Evolutionary conservation across 2,797 vertebrate genomes (phyloP).

Genomic region (Nannoperca obscura): DNA sequence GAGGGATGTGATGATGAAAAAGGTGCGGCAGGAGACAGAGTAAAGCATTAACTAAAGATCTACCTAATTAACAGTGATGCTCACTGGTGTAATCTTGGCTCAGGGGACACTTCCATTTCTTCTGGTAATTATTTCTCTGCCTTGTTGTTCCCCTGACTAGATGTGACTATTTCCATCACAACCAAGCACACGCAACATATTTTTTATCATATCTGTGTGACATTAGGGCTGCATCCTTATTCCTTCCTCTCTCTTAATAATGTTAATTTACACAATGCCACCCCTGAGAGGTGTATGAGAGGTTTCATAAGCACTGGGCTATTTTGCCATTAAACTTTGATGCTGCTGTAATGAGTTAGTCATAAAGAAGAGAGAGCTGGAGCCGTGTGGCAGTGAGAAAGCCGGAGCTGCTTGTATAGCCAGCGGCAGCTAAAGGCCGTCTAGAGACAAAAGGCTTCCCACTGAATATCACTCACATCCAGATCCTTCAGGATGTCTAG

Average conservation of each 20-base stretch:
- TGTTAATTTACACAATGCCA: conserved; percentile 66
- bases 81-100: conserved; percentile 66
- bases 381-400: conserved; percentile 37
- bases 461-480: conserved; percentile 62
- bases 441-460: conserved; percentile 68
- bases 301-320: conserved; percentile 61
- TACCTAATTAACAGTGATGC: conserved; percentile 75
- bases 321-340: conserved; percentile 81
- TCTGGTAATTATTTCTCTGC: conserved; percentile 72
- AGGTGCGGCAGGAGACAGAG: conserved; percentile 63
- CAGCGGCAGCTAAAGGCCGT: conserved; percentile 65
- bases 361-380: conserved; percentile 63
- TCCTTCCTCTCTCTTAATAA: conserved; percentile 54
- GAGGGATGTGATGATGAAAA: conserved; percentile 37
- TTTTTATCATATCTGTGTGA: conserved; percentile 34
- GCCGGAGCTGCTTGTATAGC: conserved; percentile 61
- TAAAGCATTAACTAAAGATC: conserved; percentile 75
- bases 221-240: conserved; percentile 29
- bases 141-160: conserved; percentile 46
- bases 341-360: conserved; percentile 77
- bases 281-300: conserved; percentile 56
- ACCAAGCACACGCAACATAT: conserved; percentile 7
- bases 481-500: conserved; percentile 36
- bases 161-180: conserved; percentile 57
- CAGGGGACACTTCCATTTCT: conserved; percentile 59